A percentile compares a stretch with the other conserved stretches of the same genome.
phyloP scores from a whole-genome alignment of 1,140 invertebrate species.

The Myzus persicae region DNA sequence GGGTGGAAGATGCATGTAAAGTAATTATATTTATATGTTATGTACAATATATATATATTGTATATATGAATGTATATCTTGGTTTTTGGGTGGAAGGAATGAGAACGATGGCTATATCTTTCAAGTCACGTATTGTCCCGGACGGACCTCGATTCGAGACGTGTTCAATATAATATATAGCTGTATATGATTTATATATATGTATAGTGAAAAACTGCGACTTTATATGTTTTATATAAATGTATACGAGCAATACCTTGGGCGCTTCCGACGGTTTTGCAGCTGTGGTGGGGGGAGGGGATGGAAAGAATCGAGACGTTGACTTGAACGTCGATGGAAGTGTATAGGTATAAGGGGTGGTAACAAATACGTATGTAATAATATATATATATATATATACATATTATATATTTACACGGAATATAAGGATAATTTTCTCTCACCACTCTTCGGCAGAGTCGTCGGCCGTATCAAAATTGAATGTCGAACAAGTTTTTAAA shows the following conservation, averaged over 20 bases:
- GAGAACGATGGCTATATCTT: neutral
- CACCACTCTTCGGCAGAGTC: neutral
- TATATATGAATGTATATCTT: neutral
- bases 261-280: too few species aligned
- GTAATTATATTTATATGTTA: too few species aligned
- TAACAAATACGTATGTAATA: neutral
- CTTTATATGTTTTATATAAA: slow-evolving; percentile 16
- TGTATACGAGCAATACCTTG: neutral
- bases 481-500: slow-evolving; percentile 44
- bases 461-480: slow-evolving; percentile 18
- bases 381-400: neutral
- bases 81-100: neutral
- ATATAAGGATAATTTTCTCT: neutral
- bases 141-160: neutral
- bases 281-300: neutral
- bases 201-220: neutral
- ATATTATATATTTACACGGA: neutral
- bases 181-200: neutral
- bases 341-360: neutral
- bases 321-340: neutral
- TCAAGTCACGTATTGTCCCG: neutral
- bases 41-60: too few species aligned
- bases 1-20: neutral
- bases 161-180: neutral
- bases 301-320: neutral